These are phyloP conservation scores for Lucinisca nassula DNA, from an alignment of 2,888 invertebrate species.

Conservation along the genomic window DNA sequence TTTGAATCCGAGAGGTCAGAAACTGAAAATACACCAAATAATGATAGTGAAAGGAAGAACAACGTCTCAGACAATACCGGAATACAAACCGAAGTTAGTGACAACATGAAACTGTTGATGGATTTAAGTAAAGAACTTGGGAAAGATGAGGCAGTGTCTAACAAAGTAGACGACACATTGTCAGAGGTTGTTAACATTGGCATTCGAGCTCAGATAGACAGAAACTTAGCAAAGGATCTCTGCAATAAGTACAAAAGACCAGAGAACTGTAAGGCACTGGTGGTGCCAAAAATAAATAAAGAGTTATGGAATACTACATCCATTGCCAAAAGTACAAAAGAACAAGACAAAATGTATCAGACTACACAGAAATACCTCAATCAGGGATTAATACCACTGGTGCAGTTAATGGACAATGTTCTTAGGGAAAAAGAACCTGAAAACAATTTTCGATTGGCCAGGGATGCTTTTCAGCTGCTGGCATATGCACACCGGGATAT, in stretches of 20 bases:
- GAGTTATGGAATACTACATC: too few species aligned
- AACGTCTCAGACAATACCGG: not conserved
- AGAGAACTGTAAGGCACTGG: not conserved
- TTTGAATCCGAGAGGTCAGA: not conserved
- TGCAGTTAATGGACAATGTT: too few species aligned
- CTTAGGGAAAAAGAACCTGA: too few species aligned
- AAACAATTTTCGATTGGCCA: too few species aligned
- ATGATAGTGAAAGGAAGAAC: not conserved
- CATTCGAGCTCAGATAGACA: not conserved
- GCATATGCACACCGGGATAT: not conserved
- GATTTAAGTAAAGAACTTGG: not conserved
- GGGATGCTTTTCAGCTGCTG: too few species aligned
- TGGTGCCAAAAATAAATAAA: conserved; percentile 8
- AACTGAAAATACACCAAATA: not conserved
- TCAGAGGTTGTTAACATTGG: not conserved
- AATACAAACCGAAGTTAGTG: not conserved
- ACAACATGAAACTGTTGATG: not conserved
- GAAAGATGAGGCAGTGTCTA: not conserved
- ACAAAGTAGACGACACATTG: not conserved
- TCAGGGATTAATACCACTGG: too few species aligned
- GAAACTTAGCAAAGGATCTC: not conserved
- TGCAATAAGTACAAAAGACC: not conserved
- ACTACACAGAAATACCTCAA: too few species aligned
- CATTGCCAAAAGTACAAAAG: not conserved
- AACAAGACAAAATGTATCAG: not conserved